phyloP scores from a whole-genome alignment of 2,888 invertebrate species.

The Epinotia demarniana region DNA sequence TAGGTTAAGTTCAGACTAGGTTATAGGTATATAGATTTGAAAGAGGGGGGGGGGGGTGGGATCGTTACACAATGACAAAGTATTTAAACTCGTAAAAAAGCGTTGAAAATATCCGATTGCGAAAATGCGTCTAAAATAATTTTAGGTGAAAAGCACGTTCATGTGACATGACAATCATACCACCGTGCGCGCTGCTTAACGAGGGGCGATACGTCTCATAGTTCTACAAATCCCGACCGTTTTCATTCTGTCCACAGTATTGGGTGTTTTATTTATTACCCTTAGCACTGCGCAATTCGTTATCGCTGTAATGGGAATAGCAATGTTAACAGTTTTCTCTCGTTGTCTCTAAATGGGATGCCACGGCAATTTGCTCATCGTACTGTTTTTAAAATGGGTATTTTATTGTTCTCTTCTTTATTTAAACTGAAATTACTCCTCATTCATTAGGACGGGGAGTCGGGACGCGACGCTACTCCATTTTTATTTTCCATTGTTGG shows the following conservation, averaged over 20 bases:
- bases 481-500: constrained; percentile 82
- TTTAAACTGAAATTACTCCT: constrained; percentile 81
- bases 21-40: no score
- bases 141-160: constrained; percentile 31
- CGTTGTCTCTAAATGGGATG: constrained; percentile 76
- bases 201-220: constrained; percentile 29
- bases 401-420: constrained; percentile 81
- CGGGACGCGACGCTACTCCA: constrained; percentile 72
- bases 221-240: constrained; percentile 29
- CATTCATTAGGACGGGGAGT: constrained; percentile 77
- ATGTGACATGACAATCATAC: constrained; percentile 25
- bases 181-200: constrained; percentile 28
- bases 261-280: constrained; percentile 40
- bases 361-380: constrained; percentile 75
- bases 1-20: no score
- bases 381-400: constrained; percentile 77
- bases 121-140: constrained; percentile 2
- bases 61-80: background rate
- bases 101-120: background rate
- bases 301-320: constrained; percentile 64
- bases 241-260: constrained; percentile 41
- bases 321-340: constrained; percentile 71
- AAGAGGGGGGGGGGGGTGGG: no score
- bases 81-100: background rate
- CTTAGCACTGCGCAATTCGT: constrained; percentile 45